phyloP scores from a whole-genome alignment of 2,888 invertebrate species.

The Lypha dubia region DNA sequence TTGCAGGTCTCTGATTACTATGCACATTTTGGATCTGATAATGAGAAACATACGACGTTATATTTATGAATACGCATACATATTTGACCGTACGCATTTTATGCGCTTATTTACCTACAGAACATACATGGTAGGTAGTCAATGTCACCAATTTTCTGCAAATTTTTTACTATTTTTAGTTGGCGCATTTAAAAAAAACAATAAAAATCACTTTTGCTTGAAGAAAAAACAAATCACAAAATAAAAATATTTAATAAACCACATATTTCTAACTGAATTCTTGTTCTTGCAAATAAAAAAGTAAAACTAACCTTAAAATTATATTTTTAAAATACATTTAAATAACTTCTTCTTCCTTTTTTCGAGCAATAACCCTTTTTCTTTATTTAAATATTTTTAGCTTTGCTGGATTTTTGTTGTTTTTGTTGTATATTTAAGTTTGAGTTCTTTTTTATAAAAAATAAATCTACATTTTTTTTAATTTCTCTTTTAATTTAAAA shows the following conservation, averaged over 20 bases:
- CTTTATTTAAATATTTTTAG: conserved; percentile 28
- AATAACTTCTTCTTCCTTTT: conserved; percentile 30
- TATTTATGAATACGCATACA: no score
- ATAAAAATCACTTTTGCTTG: conserved; percentile 64
- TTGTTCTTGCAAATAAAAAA: neutral
- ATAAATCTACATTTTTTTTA: conserved; percentile 48
- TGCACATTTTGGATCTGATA: no score
- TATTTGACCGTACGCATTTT: no score
- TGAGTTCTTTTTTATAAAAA: conserved; percentile 60
- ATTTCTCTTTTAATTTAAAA: conserved; percentile 36
- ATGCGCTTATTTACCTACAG: no score
- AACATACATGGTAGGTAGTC: no score
- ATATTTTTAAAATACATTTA: conserved; percentile 43
- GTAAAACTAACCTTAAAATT: conserved; percentile 54
- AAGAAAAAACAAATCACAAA: conserved; percentile 11
- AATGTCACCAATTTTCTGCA: no score
- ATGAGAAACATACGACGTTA: no score
- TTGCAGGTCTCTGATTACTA: no score
- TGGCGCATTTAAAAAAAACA: conserved; percentile 13
- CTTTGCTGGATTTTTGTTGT: conserved; percentile 56
- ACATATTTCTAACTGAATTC: neutral
- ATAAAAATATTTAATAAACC: neutral
- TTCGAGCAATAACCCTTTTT: conserved; percentile 66
- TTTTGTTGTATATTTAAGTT: conserved; percentile 61
- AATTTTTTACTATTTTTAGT: no score